Percentiles rank a stretch among this genome's conserved stretches.
phyloP scores from a whole-genome alignment of 1,140 invertebrate species.

The Cardiocondyla obscurior region DNA sequence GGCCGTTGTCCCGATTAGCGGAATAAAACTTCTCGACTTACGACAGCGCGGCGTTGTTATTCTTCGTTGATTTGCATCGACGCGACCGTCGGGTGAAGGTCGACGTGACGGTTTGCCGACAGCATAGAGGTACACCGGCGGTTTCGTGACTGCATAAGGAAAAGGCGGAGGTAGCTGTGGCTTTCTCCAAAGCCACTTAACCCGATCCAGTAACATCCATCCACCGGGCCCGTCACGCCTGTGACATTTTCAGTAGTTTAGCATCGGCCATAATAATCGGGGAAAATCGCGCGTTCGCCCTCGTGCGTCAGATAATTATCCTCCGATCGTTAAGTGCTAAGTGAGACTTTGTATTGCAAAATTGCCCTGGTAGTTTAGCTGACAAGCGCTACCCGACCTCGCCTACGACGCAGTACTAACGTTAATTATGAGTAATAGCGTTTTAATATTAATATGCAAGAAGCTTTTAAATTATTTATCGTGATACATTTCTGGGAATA shows the following conservation, averaged over 20 bases:
- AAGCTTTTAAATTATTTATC: not conserved
- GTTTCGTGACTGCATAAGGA: conserved; percentile 72
- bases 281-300: not conserved
- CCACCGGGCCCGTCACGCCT: conserved; percentile 73
- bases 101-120: conserved; percentile 43
- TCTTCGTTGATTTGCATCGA: conserved; percentile 43
- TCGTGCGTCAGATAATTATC: not conserved
- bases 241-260: conserved; percentile 73
- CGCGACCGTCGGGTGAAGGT: conserved; percentile 59
- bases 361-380: not conserved
- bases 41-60: conserved; percentile 24
- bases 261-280: not conserved
- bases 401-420: not conserved
- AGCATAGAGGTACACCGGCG: not conserved
- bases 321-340: not conserved
- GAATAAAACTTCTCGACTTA: conserved; percentile 22
- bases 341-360: not conserved
- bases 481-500: not conserved
- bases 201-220: conserved; percentile 84
- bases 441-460: not conserved
- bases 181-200: conserved; percentile 83
- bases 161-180: conserved; percentile 71
- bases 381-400: not conserved
- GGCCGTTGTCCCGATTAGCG: conserved; percentile 17
- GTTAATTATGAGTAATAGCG: not conserved